These are phyloP conservation scores for Ferrisia virgata DNA, from an alignment of 2,888 invertebrate species.

Conservation along the genomic window DNA sequence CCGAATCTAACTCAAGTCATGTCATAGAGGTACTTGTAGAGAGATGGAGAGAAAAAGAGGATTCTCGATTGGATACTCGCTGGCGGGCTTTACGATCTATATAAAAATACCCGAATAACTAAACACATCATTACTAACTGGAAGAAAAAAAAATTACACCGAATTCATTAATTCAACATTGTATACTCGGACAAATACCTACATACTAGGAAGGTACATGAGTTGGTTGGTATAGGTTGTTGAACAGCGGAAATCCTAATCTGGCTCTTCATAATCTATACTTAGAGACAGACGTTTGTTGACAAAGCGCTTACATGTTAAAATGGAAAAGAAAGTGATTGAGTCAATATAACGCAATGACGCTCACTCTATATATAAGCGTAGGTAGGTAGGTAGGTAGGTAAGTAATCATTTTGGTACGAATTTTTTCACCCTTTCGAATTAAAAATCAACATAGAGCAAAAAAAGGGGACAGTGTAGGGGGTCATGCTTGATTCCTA, in stretches of 20 bases:
- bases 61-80: too few relatives aligned
- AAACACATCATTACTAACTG: neutral
- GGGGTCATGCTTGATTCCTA: too few relatives aligned
- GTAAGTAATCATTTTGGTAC: neutral
- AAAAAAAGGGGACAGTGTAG: too few relatives aligned
- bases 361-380: too few relatives aligned
- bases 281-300: neutral
- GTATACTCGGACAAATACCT: neutral
- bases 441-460: neutral
- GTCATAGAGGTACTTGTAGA: too few relatives aligned
- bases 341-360: neutral
- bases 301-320: conserved; percentile 21
- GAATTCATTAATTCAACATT: conserved; percentile 25
- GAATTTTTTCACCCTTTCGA: neutral
- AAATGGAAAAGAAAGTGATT: conserved; percentile 22
- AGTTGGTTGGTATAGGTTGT: neutral
- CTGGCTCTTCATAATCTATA: neutral
- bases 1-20: too few relatives aligned
- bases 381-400: too few relatives aligned
- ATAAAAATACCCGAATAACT: neutral
- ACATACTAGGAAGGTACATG: too few relatives aligned
- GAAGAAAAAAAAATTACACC: neutral
- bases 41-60: too few relatives aligned
- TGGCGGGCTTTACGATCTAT: neutral
- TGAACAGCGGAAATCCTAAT: conserved; percentile 23